Evolutionary conservation across 2,888 invertebrate species (phyloP).

Genomic region (Dynastes hyllus): DNA sequence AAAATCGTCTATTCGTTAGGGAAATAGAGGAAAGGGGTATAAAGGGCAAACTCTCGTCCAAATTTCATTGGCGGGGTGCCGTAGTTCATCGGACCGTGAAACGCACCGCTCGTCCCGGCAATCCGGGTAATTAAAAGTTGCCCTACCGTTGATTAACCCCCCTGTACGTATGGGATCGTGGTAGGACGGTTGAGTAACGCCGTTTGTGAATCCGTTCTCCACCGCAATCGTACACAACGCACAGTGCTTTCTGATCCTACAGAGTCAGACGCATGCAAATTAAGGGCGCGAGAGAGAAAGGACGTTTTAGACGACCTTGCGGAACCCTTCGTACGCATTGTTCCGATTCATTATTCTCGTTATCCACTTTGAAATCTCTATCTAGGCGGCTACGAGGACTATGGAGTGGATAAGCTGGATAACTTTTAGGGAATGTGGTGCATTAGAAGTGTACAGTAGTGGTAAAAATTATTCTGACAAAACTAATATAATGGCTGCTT

Average conservation of each 20-base stretch:
- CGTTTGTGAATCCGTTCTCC: background rate
- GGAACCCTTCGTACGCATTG: slow-evolving; percentile 19
- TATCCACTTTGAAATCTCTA: background rate
- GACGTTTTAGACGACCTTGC: slow-evolving; percentile 20
- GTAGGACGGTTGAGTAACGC: background rate
- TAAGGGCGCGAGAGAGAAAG: background rate
- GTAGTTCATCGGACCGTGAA: slow-evolving; percentile 18
- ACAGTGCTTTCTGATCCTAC: background rate
- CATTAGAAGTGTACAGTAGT: no score
- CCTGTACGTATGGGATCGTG: background rate
- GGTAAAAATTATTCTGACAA: no score
- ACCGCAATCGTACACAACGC: slow-evolving; percentile 7
- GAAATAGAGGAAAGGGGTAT: no score
- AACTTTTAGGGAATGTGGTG: no score
- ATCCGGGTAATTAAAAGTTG: slow-evolving; percentile 39
- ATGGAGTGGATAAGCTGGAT: no score
- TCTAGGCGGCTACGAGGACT: background rate
- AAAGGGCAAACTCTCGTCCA: slow-evolving; percentile 1
- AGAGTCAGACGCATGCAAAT: background rate
- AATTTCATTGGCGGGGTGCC: slow-evolving; percentile 21
- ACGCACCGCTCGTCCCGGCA: slow-evolving; percentile 14
- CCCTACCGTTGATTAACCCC: slow-evolving; percentile 30
- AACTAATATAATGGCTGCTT: no score
- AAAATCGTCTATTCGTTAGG: no score
- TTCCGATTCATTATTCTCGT: slow-evolving; percentile 35